A percentile compares a stretch with the other conserved stretches of the same genome.
phyloP scores from a whole-genome alignment of 2,113 vertebrate genomes.

The Forbesichthys papilliferus region DNA sequence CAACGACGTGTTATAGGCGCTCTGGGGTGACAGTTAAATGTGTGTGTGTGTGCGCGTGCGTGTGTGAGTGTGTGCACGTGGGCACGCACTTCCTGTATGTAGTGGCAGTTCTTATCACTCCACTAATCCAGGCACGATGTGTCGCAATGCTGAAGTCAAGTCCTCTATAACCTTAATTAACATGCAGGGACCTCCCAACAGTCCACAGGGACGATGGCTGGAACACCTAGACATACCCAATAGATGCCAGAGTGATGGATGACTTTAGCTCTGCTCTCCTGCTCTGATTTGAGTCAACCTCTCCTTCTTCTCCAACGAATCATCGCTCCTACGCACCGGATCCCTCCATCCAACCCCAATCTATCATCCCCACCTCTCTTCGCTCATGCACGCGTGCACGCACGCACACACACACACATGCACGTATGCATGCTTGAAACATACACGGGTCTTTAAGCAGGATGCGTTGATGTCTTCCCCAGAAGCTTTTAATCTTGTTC shows the following conservation, averaged over 20 bases:
- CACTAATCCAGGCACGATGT: background rate
- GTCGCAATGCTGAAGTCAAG: conserved; percentile 45
- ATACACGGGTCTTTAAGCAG: conserved; percentile 12
- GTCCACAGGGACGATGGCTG: conserved; percentile 48
- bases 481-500: conserved; percentile 29
- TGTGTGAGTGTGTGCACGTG: conserved; percentile 8
- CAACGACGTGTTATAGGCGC: conserved; percentile 15
- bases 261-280: conserved; percentile 38
- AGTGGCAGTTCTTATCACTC: background rate
- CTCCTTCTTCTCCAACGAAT: conserved; percentile 41
- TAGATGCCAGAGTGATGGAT: conserved; percentile 71
- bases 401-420: background rate
- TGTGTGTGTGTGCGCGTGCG: conserved; percentile 1
- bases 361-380: conserved; percentile 30
- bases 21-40: background rate
- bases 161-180: conserved; percentile 55
- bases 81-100: background rate
- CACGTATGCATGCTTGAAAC: background rate
- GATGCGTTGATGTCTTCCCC: conserved; percentile 25
- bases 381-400: background rate
- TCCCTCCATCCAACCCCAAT: conserved; percentile 1
- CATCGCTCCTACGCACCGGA: conserved; percentile 39
- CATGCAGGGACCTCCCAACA: conserved; percentile 49
- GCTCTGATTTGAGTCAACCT: conserved; percentile 37
- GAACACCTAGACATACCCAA: conserved; percentile 63